These are phyloP conservation scores for Caenorhabditis becei DNA, from an alignment of 2,888 invertebrate species.

Conservation along the genomic window DNA sequence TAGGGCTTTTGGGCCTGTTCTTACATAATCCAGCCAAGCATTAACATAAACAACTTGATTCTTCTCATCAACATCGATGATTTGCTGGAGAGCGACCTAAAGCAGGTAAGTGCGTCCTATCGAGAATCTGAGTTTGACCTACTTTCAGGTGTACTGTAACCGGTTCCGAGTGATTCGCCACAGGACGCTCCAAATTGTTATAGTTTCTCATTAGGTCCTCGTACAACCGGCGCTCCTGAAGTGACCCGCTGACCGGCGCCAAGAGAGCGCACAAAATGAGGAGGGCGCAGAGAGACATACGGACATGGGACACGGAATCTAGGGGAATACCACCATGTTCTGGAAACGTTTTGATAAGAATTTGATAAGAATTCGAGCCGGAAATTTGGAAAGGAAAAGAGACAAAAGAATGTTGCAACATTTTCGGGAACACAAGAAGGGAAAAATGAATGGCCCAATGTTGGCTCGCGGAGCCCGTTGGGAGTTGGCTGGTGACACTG, in stretches of 20 bases:
- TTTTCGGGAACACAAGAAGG: not conserved
- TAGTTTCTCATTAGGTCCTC: conserved; percentile 80
- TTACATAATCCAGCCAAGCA: conserved; percentile 79
- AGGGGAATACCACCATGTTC: conserved; percentile 10
- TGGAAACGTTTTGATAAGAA: not conserved
- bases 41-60: conserved; percentile 80
- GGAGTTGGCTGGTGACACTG: conserved; percentile 45
- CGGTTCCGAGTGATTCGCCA: conserved; percentile 79
- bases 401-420: not conserved
- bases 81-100: conserved; percentile 80
- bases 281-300: conserved; percentile 57
- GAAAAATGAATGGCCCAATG: not conserved
- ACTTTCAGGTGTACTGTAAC: conserved; percentile 76
- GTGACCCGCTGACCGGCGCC: conserved; percentile 37
- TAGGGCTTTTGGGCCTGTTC: too few relatives aligned
- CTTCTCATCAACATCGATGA: conserved; percentile 81
- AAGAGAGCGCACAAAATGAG: conserved; percentile 43
- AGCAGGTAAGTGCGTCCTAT: conserved; percentile 14
- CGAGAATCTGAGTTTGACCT: too few relatives aligned
- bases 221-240: conserved; percentile 75
- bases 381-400: conserved; percentile 18
- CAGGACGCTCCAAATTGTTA: conserved; percentile 79
- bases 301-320: conserved; percentile 36
- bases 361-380: not conserved
- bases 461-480: conserved; percentile 2